Percentiles rank a stretch among this genome's conserved stretches.
Evolutionary conservation across 1,140 invertebrate genomes (phyloP).

Genomic region (Mycetomoellerius zeteki): DNA sequence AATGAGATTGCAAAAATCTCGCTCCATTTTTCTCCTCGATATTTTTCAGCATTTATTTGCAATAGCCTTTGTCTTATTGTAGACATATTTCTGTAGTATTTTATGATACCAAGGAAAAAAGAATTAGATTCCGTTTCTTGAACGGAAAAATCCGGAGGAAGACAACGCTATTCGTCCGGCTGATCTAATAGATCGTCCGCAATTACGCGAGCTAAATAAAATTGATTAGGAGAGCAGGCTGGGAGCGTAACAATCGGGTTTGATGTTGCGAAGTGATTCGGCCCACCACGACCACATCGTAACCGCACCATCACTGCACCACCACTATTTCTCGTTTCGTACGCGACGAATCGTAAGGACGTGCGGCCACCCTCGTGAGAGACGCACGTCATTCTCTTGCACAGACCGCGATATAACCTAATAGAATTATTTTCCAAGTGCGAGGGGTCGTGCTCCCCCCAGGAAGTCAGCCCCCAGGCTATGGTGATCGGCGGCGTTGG

Average conservation of each 20-base stretch:
- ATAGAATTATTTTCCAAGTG: conserved; percentile 85
- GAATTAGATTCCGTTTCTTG: not conserved
- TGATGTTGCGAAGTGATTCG: conserved; percentile 56
- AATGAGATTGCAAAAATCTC: not conserved
- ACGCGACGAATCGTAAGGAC: conserved; percentile 76
- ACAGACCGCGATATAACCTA: conserved; percentile 82
- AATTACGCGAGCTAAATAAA: conserved; percentile 73
- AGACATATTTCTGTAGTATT: not conserved
- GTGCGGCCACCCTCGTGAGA: conserved; percentile 69
- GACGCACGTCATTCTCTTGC: conserved; percentile 77
- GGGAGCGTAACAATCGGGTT: conserved; percentile 58
- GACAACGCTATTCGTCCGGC: conserved; percentile 21
- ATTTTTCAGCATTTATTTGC: not conserved
- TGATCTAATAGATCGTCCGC: conserved; percentile 72
- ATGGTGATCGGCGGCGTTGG: conserved; percentile 71
- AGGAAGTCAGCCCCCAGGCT: conserved; percentile 71
- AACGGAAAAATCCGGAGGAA: conserved; percentile 6
- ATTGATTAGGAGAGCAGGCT: conserved; percentile 62
- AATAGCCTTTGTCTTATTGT: not conserved
- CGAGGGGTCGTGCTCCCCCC: conserved; percentile 81
- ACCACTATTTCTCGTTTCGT: conserved; percentile 51
- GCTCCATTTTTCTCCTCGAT: not conserved
- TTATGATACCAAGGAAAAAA: not conserved
- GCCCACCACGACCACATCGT: conserved; percentile 6
- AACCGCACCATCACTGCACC: not conserved